Base-by-base conservation (phyloP, 2,113 vertebrate genomes). In the Myiozetetes cayanensis region DNA sequence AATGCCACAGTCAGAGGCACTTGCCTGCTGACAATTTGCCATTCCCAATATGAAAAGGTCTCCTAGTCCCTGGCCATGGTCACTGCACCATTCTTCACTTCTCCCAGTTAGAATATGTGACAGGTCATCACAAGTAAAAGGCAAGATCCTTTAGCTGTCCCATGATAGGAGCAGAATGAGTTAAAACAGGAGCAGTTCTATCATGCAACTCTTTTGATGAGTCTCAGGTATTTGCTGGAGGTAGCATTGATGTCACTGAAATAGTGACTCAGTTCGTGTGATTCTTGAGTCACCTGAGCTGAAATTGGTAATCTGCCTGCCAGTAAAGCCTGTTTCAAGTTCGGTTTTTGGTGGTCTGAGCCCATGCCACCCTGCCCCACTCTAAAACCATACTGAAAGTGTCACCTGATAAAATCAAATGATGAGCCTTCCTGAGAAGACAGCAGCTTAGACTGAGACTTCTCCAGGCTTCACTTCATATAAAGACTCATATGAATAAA, bases 311-410 rank as follows among this genome's bases (percentile, higher is more conserved):
- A n/a, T 8, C 21, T 28, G 27, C 28, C 24, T 91, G 46, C 74
- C 87, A 71, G 93, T 95, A 95, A 95, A 93, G 35, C 55, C n/a
- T 50, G 14, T 21, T 80, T 83, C 27, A 62, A 79, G 74, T 91
- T 70, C 50, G 24, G 37, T 62, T 94, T 85, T 92, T 22, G 70
- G 74, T 79, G 37, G 76, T 53, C 24, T 2, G 21, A 79, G 28
- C 12, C 33, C 1, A 0, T 27, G 50, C 25, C 50, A 52, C 25
- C 50, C 50, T 27, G 50, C 13, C 13, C 31, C 31, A 53, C 27
- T 35, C 72, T 39, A 72, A 90, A 91, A 66, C 30, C 68, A 62
- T 31, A 75, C 24, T 59, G 44, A 79, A 58, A 75, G 28, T 56
- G 14, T n/a, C 7, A n/a, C 16, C 33, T 76, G 62, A 85, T 73